These are phyloP conservation scores for Parauchenoglanis ngamensis DNA, from an alignment of 2,797 vertebrate species.

Conservation along the genomic window DNA sequence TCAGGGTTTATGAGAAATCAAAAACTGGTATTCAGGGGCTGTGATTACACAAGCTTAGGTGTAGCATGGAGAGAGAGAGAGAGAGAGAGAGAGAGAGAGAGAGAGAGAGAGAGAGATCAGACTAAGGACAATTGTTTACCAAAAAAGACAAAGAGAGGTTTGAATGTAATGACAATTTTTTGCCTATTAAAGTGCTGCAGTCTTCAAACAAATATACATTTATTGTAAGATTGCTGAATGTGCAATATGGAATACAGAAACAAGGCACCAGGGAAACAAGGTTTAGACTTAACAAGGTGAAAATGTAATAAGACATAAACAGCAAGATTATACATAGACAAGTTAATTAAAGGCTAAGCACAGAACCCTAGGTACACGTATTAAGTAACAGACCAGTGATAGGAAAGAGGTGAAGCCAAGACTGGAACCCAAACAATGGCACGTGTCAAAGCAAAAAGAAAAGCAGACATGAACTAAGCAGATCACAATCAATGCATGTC, in stretches of 20 bases:
- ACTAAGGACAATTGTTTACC: not conserved
- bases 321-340: not conserved
- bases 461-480: not conserved
- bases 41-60: not conserved
- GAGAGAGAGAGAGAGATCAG: not conserved
- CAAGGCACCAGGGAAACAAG: not conserved
- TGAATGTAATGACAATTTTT: not conserved
- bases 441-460: not conserved
- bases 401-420: not conserved
- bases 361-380: not conserved
- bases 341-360: not conserved
- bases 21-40: not conserved
- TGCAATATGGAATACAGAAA: not conserved
- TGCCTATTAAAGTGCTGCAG: not conserved
- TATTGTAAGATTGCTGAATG: not conserved
- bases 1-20: not conserved
- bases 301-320: not conserved
- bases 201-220: not conserved
- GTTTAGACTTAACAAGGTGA: not conserved
- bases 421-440: not conserved
- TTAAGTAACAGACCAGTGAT: not conserved
- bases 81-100: not conserved
- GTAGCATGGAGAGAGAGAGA: not conserved
- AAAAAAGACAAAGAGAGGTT: not conserved
- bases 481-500: not conserved